These are phyloP conservation scores for Metallyticus violacea DNA, from an alignment of 2,888 invertebrate genomes.

Conservation along the genomic window DNA sequence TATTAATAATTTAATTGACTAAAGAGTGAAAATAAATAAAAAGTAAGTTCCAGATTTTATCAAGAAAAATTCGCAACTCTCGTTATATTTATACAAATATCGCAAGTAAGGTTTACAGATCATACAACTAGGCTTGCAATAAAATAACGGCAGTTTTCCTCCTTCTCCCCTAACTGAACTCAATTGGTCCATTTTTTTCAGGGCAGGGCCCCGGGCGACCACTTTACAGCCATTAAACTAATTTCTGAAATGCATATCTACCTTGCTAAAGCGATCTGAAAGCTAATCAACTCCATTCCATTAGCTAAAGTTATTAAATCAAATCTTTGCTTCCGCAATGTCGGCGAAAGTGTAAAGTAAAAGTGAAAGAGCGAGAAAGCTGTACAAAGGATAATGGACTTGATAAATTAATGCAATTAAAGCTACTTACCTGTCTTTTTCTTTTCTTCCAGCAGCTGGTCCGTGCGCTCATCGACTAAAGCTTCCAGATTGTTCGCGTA, in stretches of 20 bases:
- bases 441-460: conserved; percentile 91
- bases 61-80: too few species aligned
- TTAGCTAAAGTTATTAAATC: not conserved
- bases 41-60: too few species aligned
- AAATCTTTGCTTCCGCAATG: not conserved
- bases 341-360: not conserved
- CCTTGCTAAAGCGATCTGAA: not conserved
- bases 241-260: not conserved
- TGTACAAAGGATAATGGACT: not conserved
- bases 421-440: conserved; percentile 78
- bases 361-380: not conserved
- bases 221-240: not conserved
- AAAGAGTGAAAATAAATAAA: too few species aligned
- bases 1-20: too few species aligned
- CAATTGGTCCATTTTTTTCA: too few species aligned
- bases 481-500: conserved; percentile 94
- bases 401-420: conserved; percentile 43
- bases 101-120: too few species aligned
- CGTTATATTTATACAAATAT: too few species aligned
- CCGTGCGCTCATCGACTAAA: conserved; percentile 89
- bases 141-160: too few species aligned
- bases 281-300: not conserved
- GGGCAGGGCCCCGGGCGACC: too few species aligned
- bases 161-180: too few species aligned
- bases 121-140: too few species aligned